These are phyloP conservation scores for Eidolon helvum DNA, from an alignment of 2,113 vertebrate genomes.

Conservation along the genomic window DNA sequence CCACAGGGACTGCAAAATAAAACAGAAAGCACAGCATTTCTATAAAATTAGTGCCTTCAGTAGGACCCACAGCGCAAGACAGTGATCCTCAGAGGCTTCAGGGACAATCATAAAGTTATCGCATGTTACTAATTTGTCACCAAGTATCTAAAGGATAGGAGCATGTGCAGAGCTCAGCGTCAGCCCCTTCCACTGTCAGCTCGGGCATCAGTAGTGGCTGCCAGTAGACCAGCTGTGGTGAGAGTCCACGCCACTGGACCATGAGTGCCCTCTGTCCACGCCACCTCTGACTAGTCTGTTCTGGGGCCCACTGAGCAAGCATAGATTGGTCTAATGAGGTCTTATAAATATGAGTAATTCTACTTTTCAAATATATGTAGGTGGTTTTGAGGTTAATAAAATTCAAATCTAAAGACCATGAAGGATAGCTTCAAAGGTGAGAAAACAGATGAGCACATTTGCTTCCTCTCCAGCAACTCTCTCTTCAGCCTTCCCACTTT, in stretches of 20 bases:
- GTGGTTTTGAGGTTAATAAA: not conserved
- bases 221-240: not conserved
- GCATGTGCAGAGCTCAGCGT: not conserved
- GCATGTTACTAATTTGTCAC: not conserved
- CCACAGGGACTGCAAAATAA: not conserved
- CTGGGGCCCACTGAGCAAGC: not conserved
- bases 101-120: not conserved
- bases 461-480: not conserved
- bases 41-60: not conserved
- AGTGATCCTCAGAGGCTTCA: not conserved
- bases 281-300: not conserved
- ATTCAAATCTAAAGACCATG: not conserved
- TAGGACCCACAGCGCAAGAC: not conserved
- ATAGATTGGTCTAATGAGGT: not conserved
- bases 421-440: not conserved
- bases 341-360: not conserved
- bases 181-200: not conserved
- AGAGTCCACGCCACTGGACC: not conserved
- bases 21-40: not conserved
- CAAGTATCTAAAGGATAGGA: not conserved
- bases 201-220: not conserved
- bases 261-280: no score
- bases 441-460: not conserved
- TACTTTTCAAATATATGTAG: not conserved
- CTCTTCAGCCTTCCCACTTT: not conserved